Percentiles rank a stretch among this genome's conserved stretches.
phyloP scores from a whole-genome alignment of 2,797 vertebrate genomes.

The Enoplosus armatus region DNA sequence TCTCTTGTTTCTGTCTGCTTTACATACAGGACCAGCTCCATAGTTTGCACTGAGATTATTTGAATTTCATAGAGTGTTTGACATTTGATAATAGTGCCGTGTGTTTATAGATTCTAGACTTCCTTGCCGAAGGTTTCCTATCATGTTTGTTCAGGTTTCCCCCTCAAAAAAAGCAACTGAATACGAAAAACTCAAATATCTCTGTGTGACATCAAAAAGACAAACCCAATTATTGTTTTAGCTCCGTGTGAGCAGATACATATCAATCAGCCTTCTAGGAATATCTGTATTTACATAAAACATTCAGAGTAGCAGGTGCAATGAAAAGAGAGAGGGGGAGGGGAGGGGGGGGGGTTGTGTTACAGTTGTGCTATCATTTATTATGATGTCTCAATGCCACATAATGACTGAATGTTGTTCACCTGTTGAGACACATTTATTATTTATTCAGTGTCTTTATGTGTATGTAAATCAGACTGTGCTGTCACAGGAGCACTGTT shows the following conservation, averaged over 20 bases:
- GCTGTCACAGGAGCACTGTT: conserved; percentile 24
- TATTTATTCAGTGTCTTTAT: not conserved
- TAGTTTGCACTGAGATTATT: conserved; percentile 77
- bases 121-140: conserved; percentile 59
- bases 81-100: conserved; percentile 76
- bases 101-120: conserved; percentile 71
- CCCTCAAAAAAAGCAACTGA: conserved; percentile 45
- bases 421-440: conserved; percentile 44
- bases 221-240: conserved; percentile 70
- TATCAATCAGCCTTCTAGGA: conserved; percentile 54
- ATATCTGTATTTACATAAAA: conserved; percentile 59
- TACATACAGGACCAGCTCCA: conserved; percentile 72
- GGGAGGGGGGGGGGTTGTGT: conserved; percentile 31
- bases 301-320: conserved; percentile 39
- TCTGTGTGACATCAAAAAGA: conserved; percentile 60
- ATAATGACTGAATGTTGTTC: conserved; percentile 30
- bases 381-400: conserved; percentile 28
- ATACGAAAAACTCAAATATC: conserved; percentile 61
- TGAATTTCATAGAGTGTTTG: conserved; percentile 81
- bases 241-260: conserved; percentile 56
- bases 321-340: too few relatives aligned
- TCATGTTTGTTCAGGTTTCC: conserved; percentile 74
- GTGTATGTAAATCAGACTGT: conserved; percentile 40
- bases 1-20: conserved; percentile 71
- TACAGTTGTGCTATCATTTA: conserved; percentile 30